These are phyloP conservation scores for Lycodopsis pacificus DNA, from an alignment of 2,797 vertebrate genomes.

Conservation along the genomic window DNA sequence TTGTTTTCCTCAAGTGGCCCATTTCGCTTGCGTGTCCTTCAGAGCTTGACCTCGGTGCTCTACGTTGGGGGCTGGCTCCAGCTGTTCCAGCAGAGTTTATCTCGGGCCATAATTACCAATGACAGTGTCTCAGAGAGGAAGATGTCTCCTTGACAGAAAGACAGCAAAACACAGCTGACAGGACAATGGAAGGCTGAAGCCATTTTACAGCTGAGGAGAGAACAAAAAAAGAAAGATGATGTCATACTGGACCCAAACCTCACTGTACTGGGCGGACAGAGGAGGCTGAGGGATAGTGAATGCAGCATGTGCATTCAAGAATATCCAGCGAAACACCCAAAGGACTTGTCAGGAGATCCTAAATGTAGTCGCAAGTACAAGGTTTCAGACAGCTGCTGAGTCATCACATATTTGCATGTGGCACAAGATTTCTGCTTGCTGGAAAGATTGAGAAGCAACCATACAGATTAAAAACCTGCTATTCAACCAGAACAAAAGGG, in stretches of 20 bases:
- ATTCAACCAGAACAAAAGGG: constrained; percentile 24
- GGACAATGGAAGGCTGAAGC: constrained; percentile 48
- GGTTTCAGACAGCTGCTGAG: constrained; percentile 39
- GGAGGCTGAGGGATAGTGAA: constrained; percentile 7
- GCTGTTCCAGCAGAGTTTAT: constrained; percentile 76
- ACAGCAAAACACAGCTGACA: constrained; percentile 57
- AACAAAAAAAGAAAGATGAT: constrained; percentile 8
- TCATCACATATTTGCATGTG: constrained; percentile 41
- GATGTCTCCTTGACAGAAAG: constrained; percentile 73
- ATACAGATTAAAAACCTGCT: constrained; percentile 26
- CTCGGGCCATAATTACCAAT: constrained; percentile 74
- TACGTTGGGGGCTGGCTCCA: constrained; percentile 68
- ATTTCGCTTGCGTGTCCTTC: constrained; percentile 68
- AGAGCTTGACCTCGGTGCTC: constrained; percentile 68
- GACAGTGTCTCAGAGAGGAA: constrained; percentile 72
- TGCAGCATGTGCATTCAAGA: constrained; percentile 23
- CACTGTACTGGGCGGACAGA: constrained; percentile 17
- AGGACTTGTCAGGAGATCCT: constrained; percentile 26
- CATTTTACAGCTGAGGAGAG: constrained; percentile 39
- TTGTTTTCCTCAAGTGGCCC: constrained; percentile 63
- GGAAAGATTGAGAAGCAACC: constrained; percentile 22
- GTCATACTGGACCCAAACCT: constrained; percentile 35
- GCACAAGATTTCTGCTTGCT: constrained; percentile 31
- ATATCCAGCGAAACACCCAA: constrained; percentile 24
- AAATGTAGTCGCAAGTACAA: constrained; percentile 41